Base-by-base conservation (phyloP, 1,140 invertebrate species). In the Drosophila watanabei region DNA sequence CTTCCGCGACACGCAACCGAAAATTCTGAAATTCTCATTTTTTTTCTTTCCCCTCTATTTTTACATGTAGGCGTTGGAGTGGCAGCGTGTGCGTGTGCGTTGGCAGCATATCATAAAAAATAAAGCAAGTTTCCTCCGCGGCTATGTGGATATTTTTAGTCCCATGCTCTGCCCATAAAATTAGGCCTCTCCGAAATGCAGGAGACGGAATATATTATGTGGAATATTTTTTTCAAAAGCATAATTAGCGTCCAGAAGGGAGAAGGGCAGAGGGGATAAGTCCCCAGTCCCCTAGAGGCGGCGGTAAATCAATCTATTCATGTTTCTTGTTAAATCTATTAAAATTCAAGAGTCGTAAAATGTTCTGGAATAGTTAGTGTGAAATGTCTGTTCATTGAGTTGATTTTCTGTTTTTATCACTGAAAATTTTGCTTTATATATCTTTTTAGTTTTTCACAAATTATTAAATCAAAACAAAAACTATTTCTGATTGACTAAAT, bases 121-220 rank as follows among this genome's bases (percentile, higher is more conserved):
- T 52, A 80, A 80, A 68, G 70, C 63, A 80, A 61, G 65, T 65
- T 63, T 61, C 28, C 49, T 28, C 30, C 20, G 52, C 52, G 52
- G 18, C 18, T 20, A 24, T 24, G 41, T 24, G 41, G 24, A 6
- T 79, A 79, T 79, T 79, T 79, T 79, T 79, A 79, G 76, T 32
- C 37, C 58, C n/a, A 39, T 48, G 45, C 77, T 51, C 43, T 64
- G 75, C 62, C 72, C 65, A 59, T 79, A 54, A 65, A 80, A 80
- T 85, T 77, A 81, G 82, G 77, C 82, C 82, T 85, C 66, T 84
- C 54, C 71, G 33, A 85, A 84, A 61, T 64, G 66, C 61, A 84
- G 58, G 63, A 68, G 61, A 58, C 52, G 45, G 59, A 52, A 52
- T 52, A 54, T n/a, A 18, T 32, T 52, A 30, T 63, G 63, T 73